A percentile compares a stretch with the other conserved stretches of the same genome.
These are phyloP conservation scores for Chironomus tepperi DNA, from an alignment of 1,140 invertebrate genomes.

Conservation along the genomic window DNA sequence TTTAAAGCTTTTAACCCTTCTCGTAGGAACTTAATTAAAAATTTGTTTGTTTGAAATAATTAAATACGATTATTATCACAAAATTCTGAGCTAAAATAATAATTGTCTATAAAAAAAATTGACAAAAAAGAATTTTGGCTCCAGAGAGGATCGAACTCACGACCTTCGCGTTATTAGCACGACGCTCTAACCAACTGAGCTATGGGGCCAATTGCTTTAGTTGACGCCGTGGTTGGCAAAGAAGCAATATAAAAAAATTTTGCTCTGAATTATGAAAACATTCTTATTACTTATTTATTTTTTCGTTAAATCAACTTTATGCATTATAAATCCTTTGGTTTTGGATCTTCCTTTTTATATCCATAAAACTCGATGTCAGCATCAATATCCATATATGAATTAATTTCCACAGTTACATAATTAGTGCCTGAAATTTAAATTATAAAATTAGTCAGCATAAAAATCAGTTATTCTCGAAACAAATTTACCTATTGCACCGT, in stretches of 20 bases:
- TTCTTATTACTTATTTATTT: too few species aligned
- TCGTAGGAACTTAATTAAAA: too few species aligned
- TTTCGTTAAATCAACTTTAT: too few species aligned
- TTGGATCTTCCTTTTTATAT: neutral
- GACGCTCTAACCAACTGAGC: slow-evolving; percentile 31
- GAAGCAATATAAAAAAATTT: neutral
- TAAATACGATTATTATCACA: too few species aligned
- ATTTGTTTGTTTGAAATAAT: too few species aligned
- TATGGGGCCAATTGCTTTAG: slow-evolving; percentile 26
- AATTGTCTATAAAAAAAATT: too few species aligned
- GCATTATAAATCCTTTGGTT: neutral
- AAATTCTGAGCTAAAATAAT: too few species aligned
- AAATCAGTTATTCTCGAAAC: too few species aligned
- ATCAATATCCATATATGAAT: neutral
- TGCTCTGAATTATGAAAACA: neutral
- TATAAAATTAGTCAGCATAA: too few species aligned
- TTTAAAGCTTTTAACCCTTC: too few species aligned
- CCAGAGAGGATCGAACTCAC: slow-evolving; percentile 40
- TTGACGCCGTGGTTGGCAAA: neutral
- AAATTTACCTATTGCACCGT: neutral
- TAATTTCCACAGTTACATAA: neutral
- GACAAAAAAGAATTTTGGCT: slow-evolving; percentile 30
- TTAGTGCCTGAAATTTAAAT: neutral
- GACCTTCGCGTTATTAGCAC: slow-evolving; percentile 39
- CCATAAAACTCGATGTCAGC: neutral